Conservation (phyloP, 2,888 invertebrate species). For the Meteorus cinctellus region DNA sequence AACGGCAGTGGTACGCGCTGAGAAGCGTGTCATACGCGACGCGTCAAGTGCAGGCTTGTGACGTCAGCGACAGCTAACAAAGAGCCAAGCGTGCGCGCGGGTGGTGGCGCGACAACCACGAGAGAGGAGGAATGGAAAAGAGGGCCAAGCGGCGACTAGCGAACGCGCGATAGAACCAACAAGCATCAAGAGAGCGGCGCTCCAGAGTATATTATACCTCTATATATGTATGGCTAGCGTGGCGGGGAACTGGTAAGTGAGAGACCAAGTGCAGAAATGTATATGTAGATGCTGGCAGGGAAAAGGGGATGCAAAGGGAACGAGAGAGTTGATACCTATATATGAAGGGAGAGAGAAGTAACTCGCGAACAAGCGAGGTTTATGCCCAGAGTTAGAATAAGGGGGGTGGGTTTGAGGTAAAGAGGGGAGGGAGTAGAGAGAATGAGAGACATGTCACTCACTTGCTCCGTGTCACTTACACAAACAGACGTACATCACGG, state of each 20-base stretch:
- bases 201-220: not conserved
- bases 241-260: slow-evolving; percentile 7
- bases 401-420: slow-evolving; percentile 22
- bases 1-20: slow-evolving; percentile 48
- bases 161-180: slow-evolving; percentile 3
- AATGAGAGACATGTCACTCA: slow-evolving; percentile 69
- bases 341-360: slow-evolving; percentile 15
- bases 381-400: slow-evolving; percentile 11
- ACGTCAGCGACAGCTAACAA: slow-evolving; percentile 62
- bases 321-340: not conserved
- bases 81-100: slow-evolving; percentile 22
- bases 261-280: not conserved
- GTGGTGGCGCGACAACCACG: slow-evolving; percentile 35
- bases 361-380: slow-evolving; percentile 23
- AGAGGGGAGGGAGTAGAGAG: slow-evolving; percentile 11
- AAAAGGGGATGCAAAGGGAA: slow-evolving; percentile 27
- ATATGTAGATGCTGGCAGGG: slow-evolving; percentile 14
- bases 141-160: slow-evolving; percentile 30
- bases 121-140: slow-evolving; percentile 47
- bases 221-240: slow-evolving; percentile 1
- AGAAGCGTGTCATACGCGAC: slow-evolving; percentile 54
- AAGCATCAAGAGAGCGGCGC: slow-evolving; percentile 3
- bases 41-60: slow-evolving; percentile 60
- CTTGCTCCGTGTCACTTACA: slow-evolving; percentile 72
- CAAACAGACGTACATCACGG: slow-evolving; percentile 73